Base-by-base conservation (phyloP, 2,113 vertebrate species). In the Petrocephalus microphthalmus region DNA sequence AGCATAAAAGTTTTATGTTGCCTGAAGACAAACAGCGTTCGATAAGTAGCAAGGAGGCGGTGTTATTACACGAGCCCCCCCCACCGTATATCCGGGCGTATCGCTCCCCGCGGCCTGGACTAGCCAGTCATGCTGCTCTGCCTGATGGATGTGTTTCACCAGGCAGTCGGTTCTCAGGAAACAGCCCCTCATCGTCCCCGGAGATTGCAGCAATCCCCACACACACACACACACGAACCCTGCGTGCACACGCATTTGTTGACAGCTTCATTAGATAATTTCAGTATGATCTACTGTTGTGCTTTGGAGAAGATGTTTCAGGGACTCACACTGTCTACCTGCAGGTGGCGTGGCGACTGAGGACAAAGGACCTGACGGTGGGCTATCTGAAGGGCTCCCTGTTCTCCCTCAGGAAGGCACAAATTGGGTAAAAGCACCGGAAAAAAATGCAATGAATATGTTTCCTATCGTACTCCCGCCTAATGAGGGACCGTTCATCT, bases 1-100 rank as follows among this genome's bases (percentile, higher is more conserved):
- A 51, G 82, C 88, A 84, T 85, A 67, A 88, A 88, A 64, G 29
- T 88, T 84, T 84, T 42, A 88, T 84, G 47, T 33, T 45, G 74
- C 87, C 49, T 15, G 78, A 88, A 78, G 87, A 82, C 29, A 20
- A 47, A 37, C 53, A 25, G 74, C 20, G 37, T 15, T 83, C n/a
- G 29, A 57, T 88, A 83, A 54, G 19, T 71, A 83, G 87, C 74
- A 47, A 20, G 78, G 22, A 45, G 20, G 52, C 17, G 22, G 20
- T 33, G 6, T 56, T 83, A 88, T 83, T 52, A 37, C 19, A 45
- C 20, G 87, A 33, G 25, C 17, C 11, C 13, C n/a, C 13, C 19
- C 37, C 51, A 2, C 20, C 25, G 2, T 78, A 78, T 88, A 53
- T 81, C 29, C n/a, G 25, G 87, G 4, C n/a, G 19, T 82, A 81